Evolutionary conservation across 2,797 vertebrate species (phyloP), one percentile per base, ranked within the genome.

Genomic region (Leptatherina wallacei): DNA sequence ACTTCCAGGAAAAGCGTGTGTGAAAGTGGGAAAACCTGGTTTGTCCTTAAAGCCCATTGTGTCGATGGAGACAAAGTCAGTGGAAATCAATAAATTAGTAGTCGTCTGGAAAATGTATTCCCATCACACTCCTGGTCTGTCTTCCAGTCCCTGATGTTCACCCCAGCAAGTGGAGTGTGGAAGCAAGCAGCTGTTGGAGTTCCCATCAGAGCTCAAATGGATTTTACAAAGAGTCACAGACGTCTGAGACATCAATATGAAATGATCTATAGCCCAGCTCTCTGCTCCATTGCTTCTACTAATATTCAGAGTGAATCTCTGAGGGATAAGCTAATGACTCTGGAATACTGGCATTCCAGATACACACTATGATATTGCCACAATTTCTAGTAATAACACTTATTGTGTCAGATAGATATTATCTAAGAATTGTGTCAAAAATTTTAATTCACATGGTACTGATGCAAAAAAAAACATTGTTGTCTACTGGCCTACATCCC

Each of bases 161-260:
- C 82, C 55, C 22, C 67, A 32, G 44, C 80, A 81, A 86, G 86
- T 77, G 61, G 54, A 52, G 63, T 79, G 65, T 88, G 77, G 76
- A 89, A 88, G 88, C 60, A 52, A 84, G 89, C 92, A 91, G 90
- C 90, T 93, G 92, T 88, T 75, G 65, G 72, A 71, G 85, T 91
- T 93, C 91, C 79, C 85, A 91, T 91, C 87, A 47, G 65, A 73
- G 69, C 84, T 81, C 22, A 69, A 85, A 87, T 61, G 80, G 73
- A 69, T 78, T 80, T 68, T 58, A 74, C 65, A 36, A 55, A 66
- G 54, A 40, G 77, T 58, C 77, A 24, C 72, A 60, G 61, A 60
- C 40, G 62, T 76, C 75, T 78, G 57, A 83, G 75, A 79, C 74
- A 73, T 89, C 84, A 80, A 86, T 88, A 85, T 85, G 61, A 78